Base-by-base conservation (phyloP, 1,140 invertebrate species). In the Macrotrachela quadricornifera region DNA sequence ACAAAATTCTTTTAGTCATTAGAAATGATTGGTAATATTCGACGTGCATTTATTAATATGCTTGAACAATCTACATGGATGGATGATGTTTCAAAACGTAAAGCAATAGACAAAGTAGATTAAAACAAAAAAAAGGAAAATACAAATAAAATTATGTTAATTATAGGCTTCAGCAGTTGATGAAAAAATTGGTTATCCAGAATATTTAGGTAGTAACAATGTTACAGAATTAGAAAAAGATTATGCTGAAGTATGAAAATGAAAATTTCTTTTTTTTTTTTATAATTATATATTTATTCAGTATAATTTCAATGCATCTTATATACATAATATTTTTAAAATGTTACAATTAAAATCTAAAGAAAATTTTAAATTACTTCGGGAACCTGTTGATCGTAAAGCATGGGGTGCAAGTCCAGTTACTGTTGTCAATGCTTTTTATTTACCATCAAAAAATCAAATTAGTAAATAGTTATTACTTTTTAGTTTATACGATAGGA, bases 1-100 rank as follows among this genome's bases (percentile, higher is more conserved):
- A 4, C 21, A 30, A 4, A 8, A 4, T 30, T 30, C 21, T 30
- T 30, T 62, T 56, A 90, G 77, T 86, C 84, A 1, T 67, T 86
- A 49, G 74, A 77, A 13, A 86, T 91, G 82, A 85, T 85, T 8
- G 76, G 75, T 57, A 80, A 83, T 56, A 78, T 92, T 45, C 78
- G 84, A 58, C 69, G 78, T 30, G 77, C 83, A 10, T 90, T 87
- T 61, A 74, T 79, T 15, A 75, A 80, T 57, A 73, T 82, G 13
- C 60, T 87, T 1, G 70, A 76, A 17, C 73, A 77, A 47, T 79
- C 78, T 0, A 73, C 73, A 17, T 94, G 87, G 87, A 79, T 94
- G 63, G 81, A 87, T 57, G 67, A 76, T 15, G 74, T 79, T 36
- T 90, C 85, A 0, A 81, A 82, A 58, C 64, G 73, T 36, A 73